Percentiles rank a stretch among this genome's conserved stretches.
Evolutionary conservation across 92 coral and sea anemone genomes (phyloP).

Genomic region (Paramuricea clavata): DNA sequence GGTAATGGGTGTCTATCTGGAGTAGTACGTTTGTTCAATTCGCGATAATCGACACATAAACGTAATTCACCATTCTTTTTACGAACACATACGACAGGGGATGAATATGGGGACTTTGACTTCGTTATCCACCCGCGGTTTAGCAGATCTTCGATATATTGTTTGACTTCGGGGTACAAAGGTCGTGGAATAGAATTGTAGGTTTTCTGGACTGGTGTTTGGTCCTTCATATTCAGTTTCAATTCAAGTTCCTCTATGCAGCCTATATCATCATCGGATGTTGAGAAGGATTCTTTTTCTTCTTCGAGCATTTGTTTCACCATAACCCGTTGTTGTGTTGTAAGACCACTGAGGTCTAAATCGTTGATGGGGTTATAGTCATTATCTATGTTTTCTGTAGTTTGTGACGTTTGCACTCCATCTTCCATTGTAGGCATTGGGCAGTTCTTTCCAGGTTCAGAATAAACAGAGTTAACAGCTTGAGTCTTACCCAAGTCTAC

Average conservation of each 20-base stretch:
- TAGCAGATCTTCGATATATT: constrained; percentile 5
- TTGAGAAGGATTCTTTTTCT: background rate
- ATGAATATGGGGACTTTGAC: constrained; percentile 35
- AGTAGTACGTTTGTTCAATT: constrained; percentile 5
- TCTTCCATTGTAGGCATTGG: background rate
- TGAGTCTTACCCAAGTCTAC: background rate
- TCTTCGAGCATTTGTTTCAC: constrained; percentile 3
- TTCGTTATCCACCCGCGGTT: constrained; percentile 10
- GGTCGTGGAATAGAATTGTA: constrained; percentile 1
- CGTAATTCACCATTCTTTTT: constrained; percentile 34
- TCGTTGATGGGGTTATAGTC: constrained; percentile 1
- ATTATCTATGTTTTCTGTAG: background rate
- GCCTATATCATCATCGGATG: constrained; percentile 14
- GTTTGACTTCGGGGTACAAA: constrained; percentile 21
- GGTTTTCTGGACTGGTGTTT: background rate
- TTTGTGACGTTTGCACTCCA: background rate
- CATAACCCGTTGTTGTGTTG: background rate
- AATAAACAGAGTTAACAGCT: constrained; percentile 5
- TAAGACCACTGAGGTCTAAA: constrained; percentile 1
- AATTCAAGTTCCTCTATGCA: constrained; percentile 27
- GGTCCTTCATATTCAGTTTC: background rate
- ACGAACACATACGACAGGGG: constrained; percentile 14
- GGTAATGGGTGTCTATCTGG: constrained; percentile 41
- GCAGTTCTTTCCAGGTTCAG: background rate
- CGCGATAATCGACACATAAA: constrained; percentile 11